Evolutionary conservation across 2,113 vertebrate species (phyloP).

Genomic region (Otocyon megalotis): DNA sequence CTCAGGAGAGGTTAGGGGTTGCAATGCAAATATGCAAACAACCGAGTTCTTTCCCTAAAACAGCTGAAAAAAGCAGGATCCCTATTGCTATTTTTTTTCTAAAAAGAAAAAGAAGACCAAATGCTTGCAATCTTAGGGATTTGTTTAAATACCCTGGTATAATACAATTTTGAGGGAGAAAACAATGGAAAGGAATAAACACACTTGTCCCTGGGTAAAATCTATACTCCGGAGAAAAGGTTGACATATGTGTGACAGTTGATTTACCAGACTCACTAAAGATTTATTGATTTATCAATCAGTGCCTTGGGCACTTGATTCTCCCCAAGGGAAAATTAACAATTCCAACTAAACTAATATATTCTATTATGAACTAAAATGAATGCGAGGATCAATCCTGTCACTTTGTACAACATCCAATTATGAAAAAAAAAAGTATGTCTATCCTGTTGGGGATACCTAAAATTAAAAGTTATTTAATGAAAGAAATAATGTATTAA

Average conservation of each 20-base stretch:
- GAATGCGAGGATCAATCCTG: constrained; percentile 86
- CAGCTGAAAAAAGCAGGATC: constrained; percentile 85
- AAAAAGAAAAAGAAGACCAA: constrained; percentile 56
- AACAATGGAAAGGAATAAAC: constrained; percentile 84
- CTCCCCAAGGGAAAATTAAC: constrained; percentile 90
- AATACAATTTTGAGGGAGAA: constrained; percentile 83
- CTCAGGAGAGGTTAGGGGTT: constrained; percentile 91
- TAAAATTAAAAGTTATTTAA: constrained; percentile 86
- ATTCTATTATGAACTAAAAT: constrained; percentile 87
- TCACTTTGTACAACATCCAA: constrained; percentile 82
- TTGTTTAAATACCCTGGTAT: constrained; percentile 85
- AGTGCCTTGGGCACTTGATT: constrained; percentile 90
- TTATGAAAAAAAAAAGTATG: constrained; percentile 56
- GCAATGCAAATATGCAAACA: constrained; percentile 89
- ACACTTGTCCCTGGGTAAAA: constrained; percentile 85
- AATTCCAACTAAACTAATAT: constrained; percentile 92
- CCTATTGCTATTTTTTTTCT: constrained; percentile 81
- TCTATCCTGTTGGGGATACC: constrained; percentile 79
- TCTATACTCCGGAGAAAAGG: constrained; percentile 88
- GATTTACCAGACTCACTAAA: constrained; percentile 97
- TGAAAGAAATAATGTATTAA: constrained; percentile 85
- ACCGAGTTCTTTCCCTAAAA: constrained; percentile 86
- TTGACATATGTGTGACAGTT: constrained; percentile 94
- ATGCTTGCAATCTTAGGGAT: constrained; percentile 81
- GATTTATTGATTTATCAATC: constrained; percentile 99